Base-by-base conservation (phyloP, 1,140 invertebrate species). In the Tetraneura akinire region DNA sequence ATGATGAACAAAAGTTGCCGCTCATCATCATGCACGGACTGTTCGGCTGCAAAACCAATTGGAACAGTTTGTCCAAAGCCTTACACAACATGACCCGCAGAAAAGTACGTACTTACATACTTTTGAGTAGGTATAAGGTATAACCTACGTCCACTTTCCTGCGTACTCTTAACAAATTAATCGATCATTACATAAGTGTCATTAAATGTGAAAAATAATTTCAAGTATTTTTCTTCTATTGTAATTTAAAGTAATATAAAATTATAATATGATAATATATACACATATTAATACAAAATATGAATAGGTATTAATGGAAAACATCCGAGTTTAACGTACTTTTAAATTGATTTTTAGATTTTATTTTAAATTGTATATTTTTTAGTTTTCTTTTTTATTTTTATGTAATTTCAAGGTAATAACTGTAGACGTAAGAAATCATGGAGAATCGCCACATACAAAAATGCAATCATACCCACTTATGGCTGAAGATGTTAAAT, bases 381-480 rank as follows among this genome's bases (percentile, higher is more conserved):
- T 32, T n/a, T 18, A 62, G 0, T 62, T n/a, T n/a, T n/a, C n/a
- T n/a, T n/a, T n/a, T n/a, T n/a, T n/a, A n/a, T n/a, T 3, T 32
- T n/a, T 64, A 57, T 55, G 83, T 84, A 66, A 80, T 18, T 83
- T 84, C 76, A 81, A 93, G 89, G 90, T 97, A 0, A 90, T 95
- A 53, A 87, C 91, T 1, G 87, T 96, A 23, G 96, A 98, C 88
- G 90, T 92, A 3, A 89, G 96, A 84, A 97, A 98, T 86, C 96
- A 98, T 86, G 96, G 96, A 0, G 92, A 95, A 53, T 96, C 94
- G 84, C 92, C 92, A 0, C 95, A 96, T 83, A 86, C 90, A 2
- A 82, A 85, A 11, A 87, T 90, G 0, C 91, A 95, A 85, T 89
- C 87, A 47, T 96, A 96, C 85, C 83, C 85, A 6, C 86, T 89